Evolutionary conservation across 2,113 vertebrate genomes (phyloP).

Genomic region (Chaetodon auriga): DNA sequence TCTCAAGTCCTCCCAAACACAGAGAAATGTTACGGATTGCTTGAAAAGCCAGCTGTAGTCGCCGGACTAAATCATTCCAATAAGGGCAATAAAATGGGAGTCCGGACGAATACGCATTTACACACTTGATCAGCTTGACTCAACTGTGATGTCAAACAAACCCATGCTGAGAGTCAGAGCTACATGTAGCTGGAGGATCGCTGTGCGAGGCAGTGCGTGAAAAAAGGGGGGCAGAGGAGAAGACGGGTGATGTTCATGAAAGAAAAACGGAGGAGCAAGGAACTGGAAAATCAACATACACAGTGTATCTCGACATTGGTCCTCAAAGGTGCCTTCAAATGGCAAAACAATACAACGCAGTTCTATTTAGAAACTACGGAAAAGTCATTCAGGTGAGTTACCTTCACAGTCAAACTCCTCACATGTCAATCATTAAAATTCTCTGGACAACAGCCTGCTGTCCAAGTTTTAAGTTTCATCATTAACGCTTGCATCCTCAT

Average conservation of each 20-base stretch:
- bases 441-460: background rate
- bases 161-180: slow-evolving; percentile 4
- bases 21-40: slow-evolving; percentile 10
- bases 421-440: background rate
- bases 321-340: background rate
- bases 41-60: background rate
- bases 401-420: background rate
- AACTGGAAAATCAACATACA: background rate
- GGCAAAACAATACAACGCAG: background rate
- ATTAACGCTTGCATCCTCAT: slow-evolving; percentile 15
- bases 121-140: slow-evolving; percentile 12
- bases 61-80: slow-evolving; percentile 8
- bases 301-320: background rate
- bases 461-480: slow-evolving; percentile 1
- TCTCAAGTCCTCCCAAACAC: slow-evolving; percentile 1
- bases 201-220: background rate
- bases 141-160: slow-evolving; percentile 33
- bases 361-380: background rate
- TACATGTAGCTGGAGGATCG: background rate
- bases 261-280: background rate
- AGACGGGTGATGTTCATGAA: slow-evolving; percentile 5
- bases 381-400: slow-evolving; percentile 18
- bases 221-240: background rate
- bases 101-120: slow-evolving; percentile 17
- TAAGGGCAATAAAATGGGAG: slow-evolving; percentile 11